These are phyloP conservation scores for Zootoca vivipara DNA, from an alignment of 2,113 vertebrate species.

Conservation along the genomic window DNA sequence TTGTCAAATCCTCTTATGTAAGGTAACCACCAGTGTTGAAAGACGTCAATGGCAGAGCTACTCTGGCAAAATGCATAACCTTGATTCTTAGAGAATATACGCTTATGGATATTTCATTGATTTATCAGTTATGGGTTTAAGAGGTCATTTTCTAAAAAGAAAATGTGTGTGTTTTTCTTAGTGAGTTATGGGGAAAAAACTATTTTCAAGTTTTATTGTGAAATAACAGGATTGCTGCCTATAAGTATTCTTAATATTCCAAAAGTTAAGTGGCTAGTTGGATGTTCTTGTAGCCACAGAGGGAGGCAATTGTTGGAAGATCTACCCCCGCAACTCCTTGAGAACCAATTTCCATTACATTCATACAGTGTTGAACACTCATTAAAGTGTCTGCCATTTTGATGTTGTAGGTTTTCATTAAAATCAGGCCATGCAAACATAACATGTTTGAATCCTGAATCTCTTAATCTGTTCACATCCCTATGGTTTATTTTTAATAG, in stretches of 20 bases:
- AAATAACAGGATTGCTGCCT: not conserved
- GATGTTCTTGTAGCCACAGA: not conserved
- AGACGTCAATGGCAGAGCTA: slow-evolving; percentile 54
- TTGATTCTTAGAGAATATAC: slow-evolving; percentile 51
- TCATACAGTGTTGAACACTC: not conserved
- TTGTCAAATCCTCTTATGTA: slow-evolving; percentile 78
- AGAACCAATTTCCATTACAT: not conserved
- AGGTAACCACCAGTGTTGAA: slow-evolving; percentile 57
- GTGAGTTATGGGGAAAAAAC: not conserved
- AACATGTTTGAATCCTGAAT: not conserved
- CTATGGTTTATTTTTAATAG: not conserved
- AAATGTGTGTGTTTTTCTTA: not conserved
- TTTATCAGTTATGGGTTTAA: slow-evolving; percentile 53
- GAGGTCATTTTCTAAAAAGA: not conserved
- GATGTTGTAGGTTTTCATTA: not conserved
- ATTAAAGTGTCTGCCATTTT: not conserved
- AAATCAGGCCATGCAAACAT: not conserved
- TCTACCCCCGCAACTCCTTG: not conserved
- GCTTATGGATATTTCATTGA: slow-evolving; percentile 45
- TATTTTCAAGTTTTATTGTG: slow-evolving; percentile 7
- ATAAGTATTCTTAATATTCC: slow-evolving; percentile 29
- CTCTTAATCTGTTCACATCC: not conserved
- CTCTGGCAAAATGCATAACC: slow-evolving; percentile 58
- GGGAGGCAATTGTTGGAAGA: slow-evolving; percentile 16
- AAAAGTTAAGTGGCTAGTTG: not conserved